Conservation (phyloP, 1,140 invertebrate genomes). For the Trinorchestia longiramus region DNA sequence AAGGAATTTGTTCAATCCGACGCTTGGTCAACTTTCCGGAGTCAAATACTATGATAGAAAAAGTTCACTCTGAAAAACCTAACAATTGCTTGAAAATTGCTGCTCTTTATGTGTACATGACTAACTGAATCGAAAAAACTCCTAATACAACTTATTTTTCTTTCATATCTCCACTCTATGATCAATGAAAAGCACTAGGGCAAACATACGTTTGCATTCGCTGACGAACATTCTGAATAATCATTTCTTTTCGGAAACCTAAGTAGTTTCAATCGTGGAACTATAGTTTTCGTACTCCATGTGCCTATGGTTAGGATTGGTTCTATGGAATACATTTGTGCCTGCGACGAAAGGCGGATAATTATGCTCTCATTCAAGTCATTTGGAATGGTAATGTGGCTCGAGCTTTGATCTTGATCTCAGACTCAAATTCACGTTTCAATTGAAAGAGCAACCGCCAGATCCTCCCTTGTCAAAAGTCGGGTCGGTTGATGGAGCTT, state of each 20-base stretch:
- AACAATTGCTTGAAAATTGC: too few relatives aligned
- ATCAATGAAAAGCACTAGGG: too few relatives aligned
- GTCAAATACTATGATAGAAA: too few relatives aligned
- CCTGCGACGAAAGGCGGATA: not conserved
- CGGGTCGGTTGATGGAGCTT: not conserved
- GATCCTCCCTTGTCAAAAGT: not conserved
- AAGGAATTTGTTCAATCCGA: too few relatives aligned
- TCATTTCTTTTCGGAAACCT: not conserved
- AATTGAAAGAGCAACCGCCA: not conserved
- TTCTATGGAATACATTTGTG: not conserved
- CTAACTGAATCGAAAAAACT: too few relatives aligned
- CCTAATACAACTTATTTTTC: too few relatives aligned
- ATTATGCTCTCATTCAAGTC: slow-evolving; percentile 1
- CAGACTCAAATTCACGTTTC: not conserved
- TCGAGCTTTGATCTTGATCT: not conserved
- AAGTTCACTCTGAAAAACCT: too few relatives aligned
- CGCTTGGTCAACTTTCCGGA: too few relatives aligned
- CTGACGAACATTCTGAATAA: not conserved
- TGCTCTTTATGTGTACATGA: too few relatives aligned
- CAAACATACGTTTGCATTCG: too few relatives aligned
- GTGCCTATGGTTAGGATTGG: not conserved
- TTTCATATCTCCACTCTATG: too few relatives aligned
- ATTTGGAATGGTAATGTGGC: slow-evolving; percentile 7
- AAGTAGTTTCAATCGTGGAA: not conserved
- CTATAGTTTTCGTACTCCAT: not conserved